These are phyloP conservation scores for Echinops telfairi DNA, from an alignment of 2,113 vertebrate genomes.

Conservation along the genomic window DNA sequence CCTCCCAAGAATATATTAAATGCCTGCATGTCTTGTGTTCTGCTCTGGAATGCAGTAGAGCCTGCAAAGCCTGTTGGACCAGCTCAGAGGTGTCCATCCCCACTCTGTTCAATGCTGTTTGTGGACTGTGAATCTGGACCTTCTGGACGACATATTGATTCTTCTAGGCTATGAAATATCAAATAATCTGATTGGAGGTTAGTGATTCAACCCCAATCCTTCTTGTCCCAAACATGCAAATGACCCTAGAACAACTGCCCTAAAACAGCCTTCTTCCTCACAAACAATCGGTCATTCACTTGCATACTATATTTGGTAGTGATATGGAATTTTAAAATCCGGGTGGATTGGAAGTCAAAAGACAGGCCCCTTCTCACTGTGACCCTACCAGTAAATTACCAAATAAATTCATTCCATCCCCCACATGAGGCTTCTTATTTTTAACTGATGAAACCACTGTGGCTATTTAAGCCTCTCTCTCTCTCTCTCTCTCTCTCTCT, in stretches of 20 bases:
- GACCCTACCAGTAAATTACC: not conserved
- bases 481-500: not conserved
- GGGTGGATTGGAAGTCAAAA: not conserved
- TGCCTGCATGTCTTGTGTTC: not conserved
- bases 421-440: not conserved
- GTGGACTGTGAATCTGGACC: constrained; percentile 20
- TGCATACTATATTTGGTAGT: not conserved
- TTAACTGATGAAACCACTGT: not conserved
- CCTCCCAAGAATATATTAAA: not conserved
- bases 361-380: not conserved
- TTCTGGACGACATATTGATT: constrained; percentile 59
- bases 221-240: not conserved
- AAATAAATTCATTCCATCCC: not conserved
- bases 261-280: not conserved
- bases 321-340: constrained; percentile 45
- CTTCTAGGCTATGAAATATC: constrained; percentile 10
- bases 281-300: not conserved
- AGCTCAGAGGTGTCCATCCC: not conserved
- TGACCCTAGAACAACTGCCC: not conserved
- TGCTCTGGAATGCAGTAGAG: constrained; percentile 38
- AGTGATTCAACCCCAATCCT: not conserved
- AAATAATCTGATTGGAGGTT: constrained; percentile 14
- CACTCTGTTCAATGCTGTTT: constrained; percentile 33
- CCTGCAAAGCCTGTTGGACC: constrained; percentile 9
- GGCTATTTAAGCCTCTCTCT: not conserved